These are phyloP conservation scores for Pammene aurita DNA, from an alignment of 2,888 invertebrate species.

Conservation along the genomic window DNA sequence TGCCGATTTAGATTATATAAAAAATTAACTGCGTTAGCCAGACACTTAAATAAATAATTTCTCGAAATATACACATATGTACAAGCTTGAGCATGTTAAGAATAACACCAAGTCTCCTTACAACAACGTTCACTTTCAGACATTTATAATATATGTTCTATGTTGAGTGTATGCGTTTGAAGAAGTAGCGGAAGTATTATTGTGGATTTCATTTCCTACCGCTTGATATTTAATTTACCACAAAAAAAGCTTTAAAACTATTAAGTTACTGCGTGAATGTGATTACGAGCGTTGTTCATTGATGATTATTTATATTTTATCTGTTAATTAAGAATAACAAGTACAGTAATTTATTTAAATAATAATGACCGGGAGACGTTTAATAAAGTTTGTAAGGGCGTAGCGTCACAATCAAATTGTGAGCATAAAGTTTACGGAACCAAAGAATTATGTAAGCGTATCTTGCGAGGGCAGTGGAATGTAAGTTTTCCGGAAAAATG, in stretches of 20 bases:
- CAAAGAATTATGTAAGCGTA: constrained; percentile 53
- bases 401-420: constrained; percentile 25
- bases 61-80: too few species aligned
- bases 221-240: constrained; percentile 26
- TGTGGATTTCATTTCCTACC: constrained; percentile 16
- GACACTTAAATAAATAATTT: too few species aligned
- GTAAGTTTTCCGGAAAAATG: constrained; percentile 34
- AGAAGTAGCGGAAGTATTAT: background rate
- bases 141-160: background rate
- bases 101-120: background rate
- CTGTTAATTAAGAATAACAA: background rate
- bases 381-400: constrained; percentile 14
- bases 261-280: constrained; percentile 20
- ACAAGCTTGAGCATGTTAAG: too few species aligned
- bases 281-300: constrained; percentile 24
- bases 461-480: constrained; percentile 50
- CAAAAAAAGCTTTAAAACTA: constrained; percentile 27
- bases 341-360: background rate
- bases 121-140: background rate
- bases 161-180: constrained; percentile 15
- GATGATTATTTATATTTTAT: constrained; percentile 18
- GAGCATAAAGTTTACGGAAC: constrained; percentile 45
- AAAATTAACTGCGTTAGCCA: too few species aligned
- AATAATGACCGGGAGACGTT: constrained; percentile 14
- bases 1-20: too few species aligned